Conservation (phyloP, 1,140 invertebrate species). For the Aphidius gifuensis region DNA sequence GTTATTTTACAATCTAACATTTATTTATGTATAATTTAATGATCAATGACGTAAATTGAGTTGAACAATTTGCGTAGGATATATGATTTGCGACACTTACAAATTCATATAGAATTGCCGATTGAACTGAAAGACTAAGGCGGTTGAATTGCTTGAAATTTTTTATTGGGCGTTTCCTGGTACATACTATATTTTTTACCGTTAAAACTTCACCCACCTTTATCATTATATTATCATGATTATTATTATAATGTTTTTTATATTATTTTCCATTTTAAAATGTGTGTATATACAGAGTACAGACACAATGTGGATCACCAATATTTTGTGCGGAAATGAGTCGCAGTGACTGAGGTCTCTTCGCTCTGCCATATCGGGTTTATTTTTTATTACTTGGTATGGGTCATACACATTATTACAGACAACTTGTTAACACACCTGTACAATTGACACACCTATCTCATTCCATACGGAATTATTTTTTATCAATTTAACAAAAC, state of each 20-base stretch:
- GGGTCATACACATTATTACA: too few species aligned
- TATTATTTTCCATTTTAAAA: not conserved
- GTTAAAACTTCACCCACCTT: constrained; percentile 39
- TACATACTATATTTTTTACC: constrained; percentile 24
- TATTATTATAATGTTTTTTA: not conserved
- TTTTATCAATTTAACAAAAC: too few species aligned
- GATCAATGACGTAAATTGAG: too few species aligned
- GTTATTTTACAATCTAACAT: too few species aligned
- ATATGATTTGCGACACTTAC: too few species aligned
- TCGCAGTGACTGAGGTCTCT: not conserved
- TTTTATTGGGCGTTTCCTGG: not conserved
- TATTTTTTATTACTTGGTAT: too few species aligned
- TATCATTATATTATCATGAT: constrained; percentile 22
- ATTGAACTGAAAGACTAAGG: constrained; percentile 29
- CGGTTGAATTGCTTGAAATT: constrained; percentile 19
- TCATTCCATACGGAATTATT: constrained; percentile 18
- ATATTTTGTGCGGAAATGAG: constrained; percentile 15
- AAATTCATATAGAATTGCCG: not conserved
- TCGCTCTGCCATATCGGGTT: too few species aligned
- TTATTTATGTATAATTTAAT: too few species aligned
- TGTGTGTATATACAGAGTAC: not conserved
- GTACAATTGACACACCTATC: constrained; percentile 1
- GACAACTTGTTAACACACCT: too few species aligned
- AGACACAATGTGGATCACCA: constrained; percentile 31
- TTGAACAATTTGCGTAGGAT: too few species aligned